Evolutionary conservation across 2,888 invertebrate species (phyloP).

Genomic region (Hirtodrosophila duncani): DNA sequence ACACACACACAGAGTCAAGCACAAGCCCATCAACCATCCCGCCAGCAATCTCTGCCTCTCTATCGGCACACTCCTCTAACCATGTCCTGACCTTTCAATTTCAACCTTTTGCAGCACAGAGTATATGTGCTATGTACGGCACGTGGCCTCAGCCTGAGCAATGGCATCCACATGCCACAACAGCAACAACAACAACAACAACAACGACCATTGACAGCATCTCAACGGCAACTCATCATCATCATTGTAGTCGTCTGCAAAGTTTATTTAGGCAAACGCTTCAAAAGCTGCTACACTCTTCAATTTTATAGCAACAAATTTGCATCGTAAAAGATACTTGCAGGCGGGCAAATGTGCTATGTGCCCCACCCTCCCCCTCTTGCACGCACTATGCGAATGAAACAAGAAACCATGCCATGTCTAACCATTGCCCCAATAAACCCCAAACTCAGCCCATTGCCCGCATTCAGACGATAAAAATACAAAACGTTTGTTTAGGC

Average conservation of each 20-base stretch:
- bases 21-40: conserved; percentile 17
- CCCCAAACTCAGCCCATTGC: not conserved
- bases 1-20: conserved; percentile 2
- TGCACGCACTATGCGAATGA: conserved; percentile 1
- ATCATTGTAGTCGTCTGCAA: conserved; percentile 66
- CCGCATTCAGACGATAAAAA: conserved; percentile 56
- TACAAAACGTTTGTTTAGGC: conserved; percentile 71
- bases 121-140: conserved; percentile 25
- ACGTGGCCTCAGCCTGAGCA: conserved; percentile 49
- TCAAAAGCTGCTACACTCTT: conserved; percentile 60
- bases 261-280: conserved; percentile 66
- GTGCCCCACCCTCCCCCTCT: conserved; percentile 5
- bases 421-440: not conserved
- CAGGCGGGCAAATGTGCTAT: conserved; percentile 25
- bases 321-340: conserved; percentile 70
- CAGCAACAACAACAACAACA: conserved; percentile 2
- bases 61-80: conserved; percentile 1
- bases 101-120: conserved; percentile 67
- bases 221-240: conserved; percentile 60
- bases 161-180: not conserved
- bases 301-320: conserved; percentile 72
- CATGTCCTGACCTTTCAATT: conserved; percentile 66
- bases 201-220: conserved; percentile 14
- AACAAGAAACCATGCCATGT: too few species aligned
- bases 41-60: conserved; percentile 14